Base-by-base conservation (phyloP, 35 echinoderm and acorn worm species). In the Heliocidaris tuberculata region DNA sequence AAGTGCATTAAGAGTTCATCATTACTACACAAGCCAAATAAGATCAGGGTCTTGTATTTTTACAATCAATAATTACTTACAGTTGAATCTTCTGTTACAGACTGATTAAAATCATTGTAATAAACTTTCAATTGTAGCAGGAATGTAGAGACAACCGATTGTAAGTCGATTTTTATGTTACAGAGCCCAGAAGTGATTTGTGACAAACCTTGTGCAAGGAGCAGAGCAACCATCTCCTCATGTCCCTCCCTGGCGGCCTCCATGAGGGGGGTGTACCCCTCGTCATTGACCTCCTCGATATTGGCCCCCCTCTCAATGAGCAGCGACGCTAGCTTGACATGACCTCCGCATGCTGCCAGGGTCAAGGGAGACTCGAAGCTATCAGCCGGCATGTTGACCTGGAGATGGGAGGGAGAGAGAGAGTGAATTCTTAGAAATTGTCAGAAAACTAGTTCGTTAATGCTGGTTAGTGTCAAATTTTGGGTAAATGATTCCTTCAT, bases 321-420 rank as follows among this genome's bases (percentile, higher is more conserved):
- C 54, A 99, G 94, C 47, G 95, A 95, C 17, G 98, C 98, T 24
- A 99, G 95, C 50, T 99, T 97, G 17, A 96, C 95, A 94, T 99
- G 98, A 94, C 98, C 98, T 86, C 98, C 98, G 92, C 98, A 99
- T 16, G 98, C 98, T 49, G 98, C 98, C 48, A 99, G 59, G 56
- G 98, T 99, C 95, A 99, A 93, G 19, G 98, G 98, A 32, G 96
- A 97, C 88, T 99, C 98, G 95, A 99, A 99, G 97, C 98, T 99
- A 56, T 99, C 98, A 4, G 96, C 97, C 16, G 98, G 98, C 98
- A 99, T 99, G 94, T 99, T 99, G 86, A 99, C 98, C 98, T 99
- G 65, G 48, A 88, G 85, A 30, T 27, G 17, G 31, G 87, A 89
- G 24, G 35, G 9, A 42, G 31, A 89, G 87, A 32, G 10, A 96